phyloP scores from a whole-genome alignment of 2,888 invertebrate species.

The Diogma glabrata region DNA sequence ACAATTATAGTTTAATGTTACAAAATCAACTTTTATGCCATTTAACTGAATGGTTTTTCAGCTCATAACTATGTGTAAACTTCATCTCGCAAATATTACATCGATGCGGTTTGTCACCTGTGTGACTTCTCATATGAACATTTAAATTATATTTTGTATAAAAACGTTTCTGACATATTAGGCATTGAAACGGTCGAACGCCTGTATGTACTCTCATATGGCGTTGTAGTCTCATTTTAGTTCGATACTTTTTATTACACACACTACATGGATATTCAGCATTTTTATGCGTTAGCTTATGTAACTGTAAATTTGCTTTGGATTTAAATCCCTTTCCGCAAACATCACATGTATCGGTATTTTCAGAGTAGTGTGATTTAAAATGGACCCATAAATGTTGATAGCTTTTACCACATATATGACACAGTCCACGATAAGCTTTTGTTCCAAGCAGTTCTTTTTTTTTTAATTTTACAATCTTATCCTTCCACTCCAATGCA shows the following conservation, averaged over 20 bases:
- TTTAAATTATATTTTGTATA: constrained; percentile 9
- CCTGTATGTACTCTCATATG: constrained; percentile 5
- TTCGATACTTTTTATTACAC: constrained; percentile 6
- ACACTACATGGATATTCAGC: neutral
- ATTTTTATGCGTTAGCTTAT: constrained; percentile 8
- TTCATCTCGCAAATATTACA: neutral
- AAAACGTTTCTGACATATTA: constrained; percentile 3
- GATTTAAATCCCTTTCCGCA: constrained; percentile 13
- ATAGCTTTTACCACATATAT: constrained; percentile 7
- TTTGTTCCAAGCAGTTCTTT: constrained; percentile 6
- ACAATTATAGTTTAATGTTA: no score
- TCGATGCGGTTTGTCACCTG: neutral
- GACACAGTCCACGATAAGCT: constrained; percentile 5
- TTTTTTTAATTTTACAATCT: constrained; percentile 9
- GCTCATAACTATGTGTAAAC: constrained; percentile 3
- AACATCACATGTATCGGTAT: constrained; percentile 10
- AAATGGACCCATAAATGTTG: constrained; percentile 11
- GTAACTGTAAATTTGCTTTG: constrained; percentile 13
- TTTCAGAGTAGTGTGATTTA: neutral
- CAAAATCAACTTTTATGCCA: no score
- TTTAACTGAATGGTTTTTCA: constrained; percentile 4
- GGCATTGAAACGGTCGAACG: neutral
- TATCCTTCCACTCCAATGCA: no score
- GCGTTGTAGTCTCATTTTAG: constrained; percentile 4
- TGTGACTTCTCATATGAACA: neutral